phyloP scores from a whole-genome alignment of 2,888 invertebrate genomes.

The Stenolophus ochropezus region DNA sequence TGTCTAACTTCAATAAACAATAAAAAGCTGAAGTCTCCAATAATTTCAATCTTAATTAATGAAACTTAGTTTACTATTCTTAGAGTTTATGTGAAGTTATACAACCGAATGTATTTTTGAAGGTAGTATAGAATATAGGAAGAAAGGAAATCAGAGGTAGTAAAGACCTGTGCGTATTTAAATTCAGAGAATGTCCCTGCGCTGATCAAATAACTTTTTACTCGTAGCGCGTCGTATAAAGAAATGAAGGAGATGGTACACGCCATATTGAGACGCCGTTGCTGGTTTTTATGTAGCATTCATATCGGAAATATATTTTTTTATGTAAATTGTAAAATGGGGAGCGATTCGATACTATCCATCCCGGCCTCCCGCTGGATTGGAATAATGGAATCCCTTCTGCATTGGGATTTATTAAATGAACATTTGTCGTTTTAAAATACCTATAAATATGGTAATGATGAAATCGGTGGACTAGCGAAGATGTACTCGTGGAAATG shows the following conservation, averaged over 20 bases:
- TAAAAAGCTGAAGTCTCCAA: too few species aligned
- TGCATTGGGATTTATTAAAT: conserved; percentile 36
- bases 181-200: conserved; percentile 48
- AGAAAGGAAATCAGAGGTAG: background rate
- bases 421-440: conserved; percentile 44
- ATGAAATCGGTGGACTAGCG: conserved; percentile 32
- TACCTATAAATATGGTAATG: conserved; percentile 46
- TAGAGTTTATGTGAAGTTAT: too few species aligned
- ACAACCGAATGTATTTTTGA: too few species aligned
- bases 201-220: conserved; percentile 57
- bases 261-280: conserved; percentile 61
- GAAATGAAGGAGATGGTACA: conserved; percentile 61
- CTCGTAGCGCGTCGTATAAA: conserved; percentile 59
- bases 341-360: conserved; percentile 38
- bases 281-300: conserved; percentile 64
- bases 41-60: too few species aligned
- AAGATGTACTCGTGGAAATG: conserved; percentile 35
- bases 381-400: conserved; percentile 16
- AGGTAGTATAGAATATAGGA: too few species aligned
- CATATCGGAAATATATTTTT: conserved; percentile 67
- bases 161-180: conserved; percentile 32
- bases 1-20: too few species aligned
- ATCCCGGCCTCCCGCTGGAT: background rate
- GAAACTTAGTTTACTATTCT: too few species aligned
- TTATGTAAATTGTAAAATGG: conserved; percentile 66